These are phyloP conservation scores for Hylia prasina DNA, from an alignment of 2,113 vertebrate species.

Conservation along the genomic window DNA sequence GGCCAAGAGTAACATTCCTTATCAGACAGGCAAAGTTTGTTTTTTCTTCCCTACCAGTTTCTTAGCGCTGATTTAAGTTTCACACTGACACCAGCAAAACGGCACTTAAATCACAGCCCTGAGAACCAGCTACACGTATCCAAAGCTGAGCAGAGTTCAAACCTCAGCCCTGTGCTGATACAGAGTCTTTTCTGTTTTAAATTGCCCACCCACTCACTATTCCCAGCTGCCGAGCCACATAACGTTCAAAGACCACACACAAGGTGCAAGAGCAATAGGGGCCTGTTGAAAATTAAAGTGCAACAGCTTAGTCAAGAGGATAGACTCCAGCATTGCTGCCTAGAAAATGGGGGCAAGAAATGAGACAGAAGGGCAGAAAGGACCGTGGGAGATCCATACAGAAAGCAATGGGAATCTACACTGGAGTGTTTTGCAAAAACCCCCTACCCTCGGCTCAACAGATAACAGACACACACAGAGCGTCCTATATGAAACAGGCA, in stretches of 20 bases:
- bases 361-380: background rate
- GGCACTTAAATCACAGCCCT: constrained; percentile 53
- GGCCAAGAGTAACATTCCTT: background rate
- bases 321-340: constrained; percentile 5
- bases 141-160: constrained; percentile 71
- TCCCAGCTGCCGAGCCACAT: constrained; percentile 73
- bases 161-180: constrained; percentile 69
- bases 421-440: background rate
- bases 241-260: constrained; percentile 76
- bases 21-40: background rate
- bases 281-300: constrained; percentile 74
- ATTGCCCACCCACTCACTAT: constrained; percentile 68
- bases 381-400: background rate
- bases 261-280: constrained; percentile 66
- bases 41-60: constrained; percentile 7
- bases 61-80: constrained; percentile 28
- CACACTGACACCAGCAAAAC: constrained; percentile 31
- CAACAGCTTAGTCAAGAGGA: constrained; percentile 25
- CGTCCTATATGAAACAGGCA: background rate
- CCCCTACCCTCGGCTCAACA: background rate
- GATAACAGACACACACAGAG: background rate
- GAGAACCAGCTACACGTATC: constrained; percentile 49
- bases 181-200: constrained; percentile 66
- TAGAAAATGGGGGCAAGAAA: background rate
- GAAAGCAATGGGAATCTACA: background rate